Conservation (phyloP, 2,888 invertebrate species). For the Chironomus riparius region DNA sequence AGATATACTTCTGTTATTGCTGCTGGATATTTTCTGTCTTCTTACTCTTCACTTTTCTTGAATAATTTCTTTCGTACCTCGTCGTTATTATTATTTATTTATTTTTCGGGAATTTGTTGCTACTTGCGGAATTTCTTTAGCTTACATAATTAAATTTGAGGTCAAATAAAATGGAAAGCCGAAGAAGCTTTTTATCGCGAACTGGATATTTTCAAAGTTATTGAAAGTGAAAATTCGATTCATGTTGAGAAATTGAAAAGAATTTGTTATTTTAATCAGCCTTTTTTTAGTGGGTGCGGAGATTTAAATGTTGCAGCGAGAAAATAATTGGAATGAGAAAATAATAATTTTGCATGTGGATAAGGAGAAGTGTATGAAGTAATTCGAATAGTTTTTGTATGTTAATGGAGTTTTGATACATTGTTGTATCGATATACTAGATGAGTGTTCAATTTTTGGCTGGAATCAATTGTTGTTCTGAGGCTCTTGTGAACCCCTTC, state of each 20-base stretch:
- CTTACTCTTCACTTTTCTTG: not conserved
- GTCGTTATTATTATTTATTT: not conserved
- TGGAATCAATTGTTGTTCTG: no score
- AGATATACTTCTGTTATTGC: not conserved
- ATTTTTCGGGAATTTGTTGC: not conserved
- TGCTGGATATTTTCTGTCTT: not conserved
- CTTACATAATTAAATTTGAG: not conserved
- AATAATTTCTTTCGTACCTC: not conserved
- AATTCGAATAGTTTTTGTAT: no score
- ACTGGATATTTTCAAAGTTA: no score
- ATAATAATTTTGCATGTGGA: no score
- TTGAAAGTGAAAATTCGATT: not conserved
- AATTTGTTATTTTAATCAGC: not conserved
- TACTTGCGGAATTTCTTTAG: not conserved
- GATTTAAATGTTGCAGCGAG: not conserved
- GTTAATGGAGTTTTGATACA: no score
- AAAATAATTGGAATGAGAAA: not conserved
- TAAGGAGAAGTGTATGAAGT: no score
- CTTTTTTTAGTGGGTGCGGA: no score
- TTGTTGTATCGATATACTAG: no score
- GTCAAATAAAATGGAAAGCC: not conserved
- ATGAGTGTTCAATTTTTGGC: no score
- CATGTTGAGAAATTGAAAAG: not conserved
- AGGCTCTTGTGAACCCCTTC: no score
- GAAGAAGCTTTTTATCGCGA: no score